Conservation (phyloP, 2,113 vertebrate species). For the Litocranius walleri region DNA sequence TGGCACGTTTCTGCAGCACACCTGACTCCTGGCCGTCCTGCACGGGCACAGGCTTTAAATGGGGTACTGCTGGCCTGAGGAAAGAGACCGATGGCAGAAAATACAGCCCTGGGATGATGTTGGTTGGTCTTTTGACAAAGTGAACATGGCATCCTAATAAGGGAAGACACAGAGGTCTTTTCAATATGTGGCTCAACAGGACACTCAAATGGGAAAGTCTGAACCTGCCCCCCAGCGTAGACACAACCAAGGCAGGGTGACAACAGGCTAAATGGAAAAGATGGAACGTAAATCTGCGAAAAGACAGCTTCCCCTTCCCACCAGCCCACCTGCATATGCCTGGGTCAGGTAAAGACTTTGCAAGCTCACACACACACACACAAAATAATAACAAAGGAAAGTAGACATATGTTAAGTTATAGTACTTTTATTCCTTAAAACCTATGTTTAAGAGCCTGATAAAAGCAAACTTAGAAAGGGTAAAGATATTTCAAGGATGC, state of each 20-base stretch:
- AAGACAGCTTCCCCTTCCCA: too few species aligned
- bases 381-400: not conserved
- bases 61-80: accelerated
- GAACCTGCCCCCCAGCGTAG: accelerated
- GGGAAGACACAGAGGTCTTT: not conserved
- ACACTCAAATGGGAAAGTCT: not conserved
- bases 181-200: not conserved
- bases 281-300: not conserved
- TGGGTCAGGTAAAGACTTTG: too few species aligned
- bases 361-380: not conserved
- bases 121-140: not conserved
- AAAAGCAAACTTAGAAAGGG: not conserved
- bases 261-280: not conserved
- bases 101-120: accelerated
- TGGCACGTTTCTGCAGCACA: accelerated
- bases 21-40: not conserved
- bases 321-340: not conserved
- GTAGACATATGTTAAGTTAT: not conserved
- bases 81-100: not conserved
- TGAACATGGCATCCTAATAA: not conserved
- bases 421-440: not conserved
- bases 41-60: not conserved
- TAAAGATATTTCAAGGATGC: not conserved
- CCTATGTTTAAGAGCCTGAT: not conserved
- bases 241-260: not conserved